phyloP scores from a whole-genome alignment of 2,797 vertebrate species.

The Crocidura indochinensis region DNA sequence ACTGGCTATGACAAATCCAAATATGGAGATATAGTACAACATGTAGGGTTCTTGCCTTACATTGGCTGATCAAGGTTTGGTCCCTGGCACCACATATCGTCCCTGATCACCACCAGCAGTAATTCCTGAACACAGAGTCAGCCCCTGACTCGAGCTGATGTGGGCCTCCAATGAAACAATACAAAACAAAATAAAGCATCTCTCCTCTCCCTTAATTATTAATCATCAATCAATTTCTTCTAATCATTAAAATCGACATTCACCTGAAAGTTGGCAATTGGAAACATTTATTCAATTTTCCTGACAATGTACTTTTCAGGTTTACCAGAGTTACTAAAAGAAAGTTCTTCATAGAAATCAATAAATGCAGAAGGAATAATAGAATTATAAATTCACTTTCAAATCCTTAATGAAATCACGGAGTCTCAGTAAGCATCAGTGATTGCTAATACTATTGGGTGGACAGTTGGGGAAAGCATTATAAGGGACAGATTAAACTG shows the following conservation, averaged over 20 bases:
- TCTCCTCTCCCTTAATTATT: too few relatives aligned
- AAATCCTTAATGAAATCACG: not conserved
- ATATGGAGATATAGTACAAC: not conserved
- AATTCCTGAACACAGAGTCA: too few relatives aligned
- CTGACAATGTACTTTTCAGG: constrained; percentile 31
- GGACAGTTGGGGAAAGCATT: too few relatives aligned
- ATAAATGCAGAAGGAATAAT: not conserved
- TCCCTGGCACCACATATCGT: too few relatives aligned
- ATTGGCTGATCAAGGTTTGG: too few relatives aligned
- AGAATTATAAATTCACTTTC: constrained; percentile 48
- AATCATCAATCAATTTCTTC: too few relatives aligned
- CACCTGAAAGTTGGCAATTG: constrained; percentile 45
- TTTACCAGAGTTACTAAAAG: constrained; percentile 28
- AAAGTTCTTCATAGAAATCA: constrained; percentile 26
- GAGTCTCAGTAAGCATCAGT: not conserved
- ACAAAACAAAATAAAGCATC: too few relatives aligned
- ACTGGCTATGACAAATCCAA: not conserved
- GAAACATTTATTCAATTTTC: constrained; percentile 53
- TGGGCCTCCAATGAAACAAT: too few relatives aligned
- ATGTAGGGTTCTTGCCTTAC: too few relatives aligned
- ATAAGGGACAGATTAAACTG: not conserved
- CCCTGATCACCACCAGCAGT: too few relatives aligned
- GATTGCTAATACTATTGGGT: not conserved
- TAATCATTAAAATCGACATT: not conserved
- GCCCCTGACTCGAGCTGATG: too few relatives aligned